Evolutionary conservation across 2,797 vertebrate genomes (phyloP), one percentile per base, ranked within the genome.

Genomic region (Xiphorhynchus erythropygius): DNA sequence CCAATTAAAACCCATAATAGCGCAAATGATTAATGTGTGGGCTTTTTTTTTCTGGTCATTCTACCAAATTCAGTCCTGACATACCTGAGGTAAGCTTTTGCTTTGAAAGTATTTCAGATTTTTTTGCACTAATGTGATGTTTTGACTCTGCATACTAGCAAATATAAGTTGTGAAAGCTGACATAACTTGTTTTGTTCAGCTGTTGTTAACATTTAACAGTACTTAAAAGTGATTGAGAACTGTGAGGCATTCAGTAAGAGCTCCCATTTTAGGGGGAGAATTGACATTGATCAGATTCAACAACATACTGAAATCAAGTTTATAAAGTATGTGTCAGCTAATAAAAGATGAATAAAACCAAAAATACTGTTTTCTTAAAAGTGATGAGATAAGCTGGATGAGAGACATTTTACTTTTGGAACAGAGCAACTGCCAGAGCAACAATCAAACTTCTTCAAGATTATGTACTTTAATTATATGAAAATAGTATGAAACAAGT

Each of bases 251-350:
- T 64, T 79, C 47, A 49, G 4, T 22, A 57, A 8, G 6, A 11
- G 3, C 4, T 42, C 5, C 35, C 1, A 41, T 57, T 63, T 41
- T 0, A 0, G 10, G 32, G 4, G 15, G 8, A 2, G 4, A 5
- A 22, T 35, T 80, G 19, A 30, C 13, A 46, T 23, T 49, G 19
- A n/a, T 63, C 42, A 74, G 25, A 85, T 79, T 70, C 47, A 65
- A 17, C 70, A 88, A 41, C 11, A 57, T 22, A 28, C 9, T 0
- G 1, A 18, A 77, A 86, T 67, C 4, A 32, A 30, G 8, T 33
- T 63, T n/a, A 49, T 37, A 42, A 83, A 77, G 19, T 67, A 75
- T 32, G 1, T 39, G 6, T 52, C 33, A 77, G 11, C 27, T 80
- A 78, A 78, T 56, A 49, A 69, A 80, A 27, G 8, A 65, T 28